Evolutionary conservation across 1,140 invertebrate species (phyloP).

Genomic region (Thrips palmi): DNA sequence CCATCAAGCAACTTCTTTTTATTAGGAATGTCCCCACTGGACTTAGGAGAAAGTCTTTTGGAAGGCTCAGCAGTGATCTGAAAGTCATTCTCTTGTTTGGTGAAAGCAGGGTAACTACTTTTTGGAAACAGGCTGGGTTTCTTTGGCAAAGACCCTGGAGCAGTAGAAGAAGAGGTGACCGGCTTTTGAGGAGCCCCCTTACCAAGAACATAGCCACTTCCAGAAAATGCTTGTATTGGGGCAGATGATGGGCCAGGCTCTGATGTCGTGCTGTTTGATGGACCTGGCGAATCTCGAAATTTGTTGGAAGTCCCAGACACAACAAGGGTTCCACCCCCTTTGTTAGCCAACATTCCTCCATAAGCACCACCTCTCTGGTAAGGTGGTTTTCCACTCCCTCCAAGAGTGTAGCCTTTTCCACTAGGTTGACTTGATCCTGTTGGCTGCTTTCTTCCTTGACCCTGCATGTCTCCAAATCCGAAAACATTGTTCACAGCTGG

Average conservation of each 20-base stretch:
- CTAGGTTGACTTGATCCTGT: not conserved
- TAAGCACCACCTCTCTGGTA: not conserved
- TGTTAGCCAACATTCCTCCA: slow-evolving; percentile 7
- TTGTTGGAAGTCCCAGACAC: slow-evolving; percentile 8
- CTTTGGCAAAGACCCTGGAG: too few species aligned
- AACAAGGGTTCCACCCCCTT: slow-evolving; percentile 11
- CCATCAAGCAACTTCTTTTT: too few species aligned
- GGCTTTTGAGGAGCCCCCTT: slow-evolving; percentile 3
- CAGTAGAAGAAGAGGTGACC: not conserved
- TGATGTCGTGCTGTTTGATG: slow-evolving; percentile 1
- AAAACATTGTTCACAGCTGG: slow-evolving; percentile 2
- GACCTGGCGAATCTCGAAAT: slow-evolving; percentile 8
- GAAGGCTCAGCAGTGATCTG: not conserved
- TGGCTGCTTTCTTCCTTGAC: not conserved
- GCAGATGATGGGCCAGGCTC: slow-evolving; percentile 8
- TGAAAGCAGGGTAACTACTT: not conserved
- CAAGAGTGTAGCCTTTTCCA: slow-evolving; percentile 8
- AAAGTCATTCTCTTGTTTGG: not conserved
- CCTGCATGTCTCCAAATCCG: slow-evolving; percentile 6
- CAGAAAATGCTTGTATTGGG: slow-evolving; percentile 12
- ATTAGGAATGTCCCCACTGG: slow-evolving; percentile 7
- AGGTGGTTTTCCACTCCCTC: slow-evolving; percentile 1
- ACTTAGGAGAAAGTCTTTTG: not conserved
- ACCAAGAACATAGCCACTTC: slow-evolving; percentile 12
- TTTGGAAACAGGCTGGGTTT: not conserved